Evolutionary conservation across 2,888 invertebrate species (phyloP), one percentile per base, ranked within the genome.

Genomic region (Trissolcus brochymenae): DNA sequence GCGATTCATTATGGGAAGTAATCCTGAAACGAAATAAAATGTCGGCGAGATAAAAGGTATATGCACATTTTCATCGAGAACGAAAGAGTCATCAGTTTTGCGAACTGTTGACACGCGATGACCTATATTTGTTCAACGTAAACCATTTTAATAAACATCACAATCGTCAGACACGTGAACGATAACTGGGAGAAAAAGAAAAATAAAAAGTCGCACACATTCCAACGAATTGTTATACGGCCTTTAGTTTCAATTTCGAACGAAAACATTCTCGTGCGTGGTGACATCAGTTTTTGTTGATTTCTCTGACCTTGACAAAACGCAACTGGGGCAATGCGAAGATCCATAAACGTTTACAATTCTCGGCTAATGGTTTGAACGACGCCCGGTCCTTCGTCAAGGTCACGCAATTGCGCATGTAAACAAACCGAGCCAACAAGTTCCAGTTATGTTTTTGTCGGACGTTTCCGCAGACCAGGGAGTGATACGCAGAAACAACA

Each of bases 31-130:
- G 7, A 29, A 55, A 35, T 35, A 17, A 25, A 11, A 54, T 9
- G 54, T 16, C 16, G 35, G 14, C 35, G 6, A 40, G 49, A 16
- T 19, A 61, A 19, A 61, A 61, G 17, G 46, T 16, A 46, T 16
- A 46, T 46, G n/a, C 46, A 16, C 16, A 16, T 66, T 40, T 57
- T 51, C 57, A 57, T 51, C 57, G 14, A 17, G 16, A 14, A 29
- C 55, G 57, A 41, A 50, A 49, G 40, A 43, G 41, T 67, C 66
- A 51, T 57, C 51, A 67, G 41, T 67, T 67, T 67, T 0, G 16
- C 57, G 66, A 53, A 67, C 50, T 59, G 57, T 53, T 57, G 57
- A 57, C 57, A 67, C 16, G 51, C 40, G 43, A 41, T 67, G 66
- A 53, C 66, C 66, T 40, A 67, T 51, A 57, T 66, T 55, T 49